Conservation (phyloP, 2,113 vertebrate genomes). For the Picathartes gymnocephalus region DNA sequence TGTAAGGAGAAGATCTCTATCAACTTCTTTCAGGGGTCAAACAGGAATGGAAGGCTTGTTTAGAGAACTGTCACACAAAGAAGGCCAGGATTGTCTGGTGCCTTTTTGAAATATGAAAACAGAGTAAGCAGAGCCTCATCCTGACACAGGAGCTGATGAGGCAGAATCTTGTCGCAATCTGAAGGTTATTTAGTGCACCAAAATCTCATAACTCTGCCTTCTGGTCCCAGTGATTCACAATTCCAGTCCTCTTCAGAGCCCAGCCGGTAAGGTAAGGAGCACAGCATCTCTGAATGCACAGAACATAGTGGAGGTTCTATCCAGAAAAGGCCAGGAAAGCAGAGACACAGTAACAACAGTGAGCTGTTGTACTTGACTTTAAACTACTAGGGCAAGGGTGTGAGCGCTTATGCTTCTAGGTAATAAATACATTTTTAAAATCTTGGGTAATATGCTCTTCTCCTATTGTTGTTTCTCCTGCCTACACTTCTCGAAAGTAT, state of each 20-base stretch:
- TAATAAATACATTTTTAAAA: not conserved
- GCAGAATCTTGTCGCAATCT: not conserved
- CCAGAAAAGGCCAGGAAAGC: not conserved
- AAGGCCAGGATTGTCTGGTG: accelerated
- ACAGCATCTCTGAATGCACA: not conserved
- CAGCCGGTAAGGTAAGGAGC: not conserved
- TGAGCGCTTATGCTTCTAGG: not conserved
- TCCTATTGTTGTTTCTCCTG: not conserved
- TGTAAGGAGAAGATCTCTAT: not conserved
- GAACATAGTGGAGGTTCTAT: not conserved
- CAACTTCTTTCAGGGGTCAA: not conserved
- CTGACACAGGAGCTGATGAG: not conserved
- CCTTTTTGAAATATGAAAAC: not conserved
- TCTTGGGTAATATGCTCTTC: not conserved
- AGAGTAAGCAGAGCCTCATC: not conserved
- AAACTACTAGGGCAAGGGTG: not conserved
- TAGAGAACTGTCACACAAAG: not conserved
- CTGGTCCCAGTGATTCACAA: not conserved
- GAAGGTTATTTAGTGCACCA: not conserved
- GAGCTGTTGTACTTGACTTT: not conserved
- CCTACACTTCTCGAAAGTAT: not conserved
- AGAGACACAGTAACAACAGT: not conserved
- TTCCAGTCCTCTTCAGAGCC: not conserved
- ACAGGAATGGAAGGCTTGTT: not conserved
- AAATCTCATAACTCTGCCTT: not conserved